Evolutionary conservation across 2,113 vertebrate genomes (phyloP), one percentile per base, ranked within the genome.

Genomic region (Lipotes vexillifer): DNA sequence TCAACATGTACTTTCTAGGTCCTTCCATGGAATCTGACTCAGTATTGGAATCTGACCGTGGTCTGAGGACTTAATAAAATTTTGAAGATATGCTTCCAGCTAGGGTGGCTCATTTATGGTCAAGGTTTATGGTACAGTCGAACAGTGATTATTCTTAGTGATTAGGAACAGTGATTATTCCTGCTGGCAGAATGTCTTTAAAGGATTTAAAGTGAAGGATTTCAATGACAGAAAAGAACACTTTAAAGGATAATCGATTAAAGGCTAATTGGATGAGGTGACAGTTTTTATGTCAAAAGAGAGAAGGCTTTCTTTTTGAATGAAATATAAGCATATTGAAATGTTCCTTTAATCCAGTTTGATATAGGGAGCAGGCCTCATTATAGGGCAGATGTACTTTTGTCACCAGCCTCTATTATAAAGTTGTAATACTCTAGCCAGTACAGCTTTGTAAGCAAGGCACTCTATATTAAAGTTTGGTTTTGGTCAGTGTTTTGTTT

Each of bases 201-300:
- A 38, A 57, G 69, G n/a, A 27, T 87, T 95, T 90, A 38, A 92
- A 88, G 44, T 38, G 27, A 94, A 88, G 68, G 29, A 74, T 97
- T 92, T 91, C 57, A 61, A 10, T 61, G 52, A 20, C 72, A 57
- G 5, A 77, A 93, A 77, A 68, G 14, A 57, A 14, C 72, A 55
- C 69, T 90, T 65, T 5, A 41, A 44, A 38, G 52, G 55, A 27
- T 55, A 29, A 31, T 65, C 27, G 63, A 68, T n/a, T 5, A 57
- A 71, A 87, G 63, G 38, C 74, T 75, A 89, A 6, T 71, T n/a
- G 44, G 83, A 86, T 68, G 15, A 88, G n/a, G 46, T 78, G 71
- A 89, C 41, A 74, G 31, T 41, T 95, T 89, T 46, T 41, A 74
- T 93, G 25, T 36, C 10, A 23, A 82, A 86, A 52, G n/a, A 85